These are phyloP conservation scores for Andrena minutula DNA, from an alignment of 2,888 invertebrate genomes.

Conservation along the genomic window DNA sequence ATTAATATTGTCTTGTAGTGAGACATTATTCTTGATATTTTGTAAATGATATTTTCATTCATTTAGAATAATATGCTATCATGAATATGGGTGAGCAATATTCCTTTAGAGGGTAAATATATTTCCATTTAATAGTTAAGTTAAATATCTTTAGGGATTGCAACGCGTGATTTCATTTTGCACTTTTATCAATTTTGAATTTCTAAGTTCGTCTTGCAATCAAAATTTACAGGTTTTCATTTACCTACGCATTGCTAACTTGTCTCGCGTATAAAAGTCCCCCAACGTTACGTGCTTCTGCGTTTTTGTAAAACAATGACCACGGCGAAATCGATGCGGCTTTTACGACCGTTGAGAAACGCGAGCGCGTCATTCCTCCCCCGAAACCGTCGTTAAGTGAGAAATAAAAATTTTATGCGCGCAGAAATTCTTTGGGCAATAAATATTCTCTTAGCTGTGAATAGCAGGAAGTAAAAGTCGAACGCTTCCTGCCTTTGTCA, in stretches of 20 bases:
- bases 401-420: conserved; percentile 44
- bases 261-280: background rate
- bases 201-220: background rate
- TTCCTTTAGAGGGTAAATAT: background rate
- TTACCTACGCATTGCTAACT: background rate
- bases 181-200: no score
- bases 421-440: conserved; percentile 23
- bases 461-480: conserved; percentile 10
- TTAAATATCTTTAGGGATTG: no score
- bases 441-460: conserved; percentile 42
- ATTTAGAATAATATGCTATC: no score
- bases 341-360: conserved; percentile 36
- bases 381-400: conserved; percentile 21
- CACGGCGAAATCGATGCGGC: background rate
- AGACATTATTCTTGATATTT: no score
- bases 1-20: no score
- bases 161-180: no score
- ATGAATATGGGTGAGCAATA: no score
- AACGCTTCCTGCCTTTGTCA: background rate
- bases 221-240: background rate
- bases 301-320: background rate
- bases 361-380: background rate
- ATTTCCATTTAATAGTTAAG: background rate
- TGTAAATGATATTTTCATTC: no score
- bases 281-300: background rate